phyloP scores from a whole-genome alignment of 2,113 vertebrate species.

The Helogale parvula region DNA sequence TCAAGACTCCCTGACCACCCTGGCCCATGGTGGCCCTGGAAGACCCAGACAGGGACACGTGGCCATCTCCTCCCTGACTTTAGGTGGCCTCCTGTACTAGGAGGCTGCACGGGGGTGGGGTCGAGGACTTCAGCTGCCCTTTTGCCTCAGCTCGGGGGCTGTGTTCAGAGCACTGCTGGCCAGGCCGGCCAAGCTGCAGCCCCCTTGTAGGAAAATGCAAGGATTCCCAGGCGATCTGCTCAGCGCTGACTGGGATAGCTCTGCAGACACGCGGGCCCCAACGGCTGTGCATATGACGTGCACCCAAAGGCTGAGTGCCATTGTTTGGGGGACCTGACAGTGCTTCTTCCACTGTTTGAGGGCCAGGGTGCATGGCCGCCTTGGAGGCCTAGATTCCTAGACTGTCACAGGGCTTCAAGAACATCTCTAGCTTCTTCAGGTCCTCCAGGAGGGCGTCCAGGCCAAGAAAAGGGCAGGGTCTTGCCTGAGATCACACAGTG shows the following conservation, averaged over 20 bases:
- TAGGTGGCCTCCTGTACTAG: neutral
- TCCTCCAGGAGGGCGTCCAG: neutral
- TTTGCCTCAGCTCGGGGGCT: neutral
- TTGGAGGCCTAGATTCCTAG: neutral
- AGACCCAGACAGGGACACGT: neutral
- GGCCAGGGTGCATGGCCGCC: neutral
- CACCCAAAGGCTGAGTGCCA: neutral
- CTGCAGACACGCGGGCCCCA: neutral
- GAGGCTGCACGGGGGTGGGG: neutral
- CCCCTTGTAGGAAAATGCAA: neutral
- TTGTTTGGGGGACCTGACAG: neutral
- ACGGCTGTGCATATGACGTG: neutral
- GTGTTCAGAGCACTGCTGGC: neutral
- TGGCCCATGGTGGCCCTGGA: neutral
- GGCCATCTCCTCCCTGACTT: neutral
- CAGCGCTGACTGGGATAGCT: neutral
- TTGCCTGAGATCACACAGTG: neutral
- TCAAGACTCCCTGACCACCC: neutral
- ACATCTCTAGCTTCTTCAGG: neutral
- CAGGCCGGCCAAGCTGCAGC: neutral
- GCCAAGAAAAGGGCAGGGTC: neutral
- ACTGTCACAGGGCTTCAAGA: neutral
- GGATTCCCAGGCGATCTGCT: neutral
- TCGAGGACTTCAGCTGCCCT: neutral
- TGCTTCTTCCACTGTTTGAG: neutral